These are phyloP conservation scores for Mandrillus leucophaeus DNA, from an alignment of 2,113 vertebrate genomes.

Conservation along the genomic window DNA sequence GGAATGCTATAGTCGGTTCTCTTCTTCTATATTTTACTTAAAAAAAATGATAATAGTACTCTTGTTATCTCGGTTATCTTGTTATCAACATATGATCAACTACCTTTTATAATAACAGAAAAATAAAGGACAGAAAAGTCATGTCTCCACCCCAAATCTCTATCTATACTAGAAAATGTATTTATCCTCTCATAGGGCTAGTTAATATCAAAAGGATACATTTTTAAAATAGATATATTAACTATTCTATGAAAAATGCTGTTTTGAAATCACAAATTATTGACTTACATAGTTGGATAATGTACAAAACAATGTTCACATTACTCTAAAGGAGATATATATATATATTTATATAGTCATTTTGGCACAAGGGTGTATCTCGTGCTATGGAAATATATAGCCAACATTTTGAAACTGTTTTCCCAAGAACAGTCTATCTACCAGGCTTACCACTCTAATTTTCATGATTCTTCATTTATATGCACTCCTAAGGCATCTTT, in stretches of 20 bases:
- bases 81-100: neutral
- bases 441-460: neutral
- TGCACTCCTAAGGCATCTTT: neutral
- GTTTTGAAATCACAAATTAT: neutral
- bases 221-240: neutral
- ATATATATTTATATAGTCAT: neutral
- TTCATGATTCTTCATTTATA: neutral
- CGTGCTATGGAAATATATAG: neutral
- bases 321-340: neutral
- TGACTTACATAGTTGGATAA: neutral
- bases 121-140: neutral
- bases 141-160: neutral
- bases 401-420: neutral
- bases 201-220: neutral
- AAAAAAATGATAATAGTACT: neutral
- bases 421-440: neutral
- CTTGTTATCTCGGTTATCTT: neutral
- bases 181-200: neutral
- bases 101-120: neutral
- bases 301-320: neutral
- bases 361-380: neutral
- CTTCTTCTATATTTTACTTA: neutral
- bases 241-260: neutral
- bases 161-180: neutral
- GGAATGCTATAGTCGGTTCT: neutral